Evolutionary conservation across 2,797 vertebrate species (phyloP), one percentile per base, ranked within the genome.

Genomic region (Xiphorhynchus erythropygius): DNA sequence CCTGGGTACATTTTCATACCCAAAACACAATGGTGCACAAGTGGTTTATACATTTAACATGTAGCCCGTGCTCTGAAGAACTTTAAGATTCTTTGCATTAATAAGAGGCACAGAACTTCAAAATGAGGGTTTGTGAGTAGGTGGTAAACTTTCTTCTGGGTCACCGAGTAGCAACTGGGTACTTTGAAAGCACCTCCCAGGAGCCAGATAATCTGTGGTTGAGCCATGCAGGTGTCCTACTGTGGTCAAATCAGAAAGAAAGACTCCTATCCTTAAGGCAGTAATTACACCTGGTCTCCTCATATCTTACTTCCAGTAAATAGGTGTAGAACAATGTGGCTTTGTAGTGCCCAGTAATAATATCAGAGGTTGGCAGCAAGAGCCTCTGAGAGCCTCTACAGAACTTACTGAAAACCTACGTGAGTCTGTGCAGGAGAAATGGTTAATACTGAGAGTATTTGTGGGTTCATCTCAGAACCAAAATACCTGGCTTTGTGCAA

Each of bases 201-300:
- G 59, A 95, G 91, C 74, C 83, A 92, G 84, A 53, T 89, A 92
- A 96, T 68, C 81, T 70, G 89, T 77, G 93, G 94, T 62, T 93
- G 84, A 87, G 60, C 0, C n/a, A 93, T 89, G 94, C 96, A 96
- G 95, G 93, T 97, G 92, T 95, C 94, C 90, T 87, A 9, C 78
- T 94, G 96, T 93, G 95, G 95, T 97, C 96, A 94, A 95, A 96
- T 87, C 94, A 91, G 84, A 96, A 93, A 91, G 92, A 95, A 94
- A 96, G 94, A 94, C 68, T 95, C 80, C 75, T 92, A 55, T 85
- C 89, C 95, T 94, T 75, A 50, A 85, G 95, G 95, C 95, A 95
- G 41, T 88, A 95, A 87, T 95, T 96, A 96, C 81, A 87, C 46
- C 69, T 85, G 84, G 92, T 94, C 85, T 92, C 75, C 95, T 93